Evolutionary conservation across 2,113 vertebrate genomes (phyloP), one percentile per base, ranked within the genome.

Genomic region (Recurvirostra avosetta): DNA sequence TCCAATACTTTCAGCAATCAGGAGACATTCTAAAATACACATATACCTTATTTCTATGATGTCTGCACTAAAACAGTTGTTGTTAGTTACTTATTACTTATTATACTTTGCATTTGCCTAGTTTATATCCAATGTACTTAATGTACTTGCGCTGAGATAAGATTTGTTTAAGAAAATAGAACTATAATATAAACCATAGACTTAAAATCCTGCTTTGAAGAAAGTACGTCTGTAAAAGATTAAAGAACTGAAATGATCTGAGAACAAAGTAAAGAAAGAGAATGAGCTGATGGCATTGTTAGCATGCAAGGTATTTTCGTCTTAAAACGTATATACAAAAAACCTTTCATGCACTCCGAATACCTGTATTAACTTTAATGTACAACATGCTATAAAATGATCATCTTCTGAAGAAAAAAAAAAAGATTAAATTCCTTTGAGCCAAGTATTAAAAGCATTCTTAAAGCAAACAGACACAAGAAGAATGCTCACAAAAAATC

Each of bases 371-470:
- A 92, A 81, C 63, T 91, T 94, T 27, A 94, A 76, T 67, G 52
- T 59, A 63, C 91, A 79, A 79, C 56, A 78, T 71, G 63, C 23
- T 86, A 84, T 41, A 88, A 91, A 94, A 94, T 55, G 9, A 83
- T 88, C 76, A 52, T 76, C 34, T 45, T 32, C 30, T 86, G 41
- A 86, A 84, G n/a, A 74, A n/a, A 68, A 90, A 65, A 72, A 88
- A 79, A 95, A 65, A 62, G 6, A 92, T 76, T 74, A 49, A 86
- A 63, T 82, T 92, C 85, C 82, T 88, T 45, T 90, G 40, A 85
- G 97, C 92, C 92, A 96, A 97, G 82, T 93, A 95, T 97, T 97
- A 97, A 98, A 98, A 98, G 95, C 96, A 97, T 97, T 98, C 95
- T 97, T 95, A 93, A 94, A 95, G 92, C 79, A 96, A 94, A 86